Evolutionary conservation across 2,888 invertebrate genomes (phyloP).

Genomic region (Dascillus cervinus): DNA sequence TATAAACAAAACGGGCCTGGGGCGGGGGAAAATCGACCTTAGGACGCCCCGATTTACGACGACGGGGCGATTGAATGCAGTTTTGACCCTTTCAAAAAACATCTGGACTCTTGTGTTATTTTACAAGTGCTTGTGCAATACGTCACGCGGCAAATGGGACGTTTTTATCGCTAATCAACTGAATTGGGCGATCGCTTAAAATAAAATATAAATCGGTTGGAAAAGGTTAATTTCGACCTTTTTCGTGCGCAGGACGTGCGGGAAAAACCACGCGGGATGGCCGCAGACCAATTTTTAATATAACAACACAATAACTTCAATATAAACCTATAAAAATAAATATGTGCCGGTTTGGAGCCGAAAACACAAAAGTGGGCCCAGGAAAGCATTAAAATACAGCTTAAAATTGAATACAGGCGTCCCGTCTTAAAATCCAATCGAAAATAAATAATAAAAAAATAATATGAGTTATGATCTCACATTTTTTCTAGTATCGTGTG

Average conservation of each 20-base stretch:
- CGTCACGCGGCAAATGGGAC: constrained; percentile 9
- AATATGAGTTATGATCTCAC: constrained; percentile 25
- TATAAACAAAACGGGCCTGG: constrained; percentile 17
- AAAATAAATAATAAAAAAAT: constrained; percentile 25
- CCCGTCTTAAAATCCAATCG: constrained; percentile 24
- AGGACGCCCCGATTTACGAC: too few relatives aligned
- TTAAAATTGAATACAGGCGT: constrained; percentile 6
- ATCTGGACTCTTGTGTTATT: constrained; percentile 20
- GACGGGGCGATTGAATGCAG: constrained; percentile 8
- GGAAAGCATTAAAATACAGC: constrained; percentile 5
- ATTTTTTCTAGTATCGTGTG: constrained; percentile 19
- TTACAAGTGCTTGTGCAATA: constrained; percentile 15
- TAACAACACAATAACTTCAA: constrained; percentile 24
- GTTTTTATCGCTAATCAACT: too few relatives aligned
- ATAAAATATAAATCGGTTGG: too few relatives aligned
- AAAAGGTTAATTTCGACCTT: too few relatives aligned
- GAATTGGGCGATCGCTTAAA: too few relatives aligned
- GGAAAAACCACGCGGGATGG: too few relatives aligned
- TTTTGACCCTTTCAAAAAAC: constrained; percentile 23
- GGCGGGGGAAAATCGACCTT: constrained; percentile 3
- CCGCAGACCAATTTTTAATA: constrained; percentile 22
- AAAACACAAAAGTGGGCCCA: constrained; percentile 3
- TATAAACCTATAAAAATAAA: constrained; percentile 24
- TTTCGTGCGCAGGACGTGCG: too few relatives aligned
- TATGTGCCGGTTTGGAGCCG: constrained; percentile 11